Percentiles rank a stretch among this genome's conserved stretches.
phyloP scores from a whole-genome alignment of 2,113 vertebrate genomes.

The Tringa solitaria region DNA sequence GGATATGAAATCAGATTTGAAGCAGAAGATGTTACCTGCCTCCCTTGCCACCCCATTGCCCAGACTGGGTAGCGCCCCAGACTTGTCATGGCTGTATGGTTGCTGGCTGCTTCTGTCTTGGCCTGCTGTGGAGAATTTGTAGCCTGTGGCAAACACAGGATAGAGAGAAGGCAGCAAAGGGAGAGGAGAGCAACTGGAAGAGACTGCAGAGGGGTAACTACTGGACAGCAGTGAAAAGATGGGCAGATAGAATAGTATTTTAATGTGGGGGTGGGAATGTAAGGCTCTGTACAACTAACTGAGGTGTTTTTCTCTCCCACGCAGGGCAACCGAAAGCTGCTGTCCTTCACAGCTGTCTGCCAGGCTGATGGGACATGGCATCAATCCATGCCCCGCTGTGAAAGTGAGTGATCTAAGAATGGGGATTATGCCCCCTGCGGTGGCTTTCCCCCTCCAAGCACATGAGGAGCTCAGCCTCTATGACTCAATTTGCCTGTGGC shows the following conservation, averaged over 20 bases:
- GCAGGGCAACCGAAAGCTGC: slow-evolving; percentile 53
- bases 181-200: neutral
- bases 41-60: neutral
- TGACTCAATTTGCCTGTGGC: neutral
- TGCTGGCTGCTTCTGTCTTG: neutral
- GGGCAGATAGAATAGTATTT: neutral
- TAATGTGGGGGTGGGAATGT: neutral
- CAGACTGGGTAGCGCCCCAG: neutral
- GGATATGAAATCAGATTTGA: neutral
- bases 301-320: neutral
- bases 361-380: slow-evolving; percentile 80
- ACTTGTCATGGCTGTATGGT: neutral
- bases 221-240: neutral
- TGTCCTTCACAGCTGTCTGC: slow-evolving; percentile 75
- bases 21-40: neutral
- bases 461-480: neutral
- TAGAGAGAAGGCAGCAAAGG: neutral
- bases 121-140: neutral
- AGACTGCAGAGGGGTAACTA: neutral
- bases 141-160: neutral
- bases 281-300: neutral
- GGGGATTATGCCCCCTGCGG: neutral
- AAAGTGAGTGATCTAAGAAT: slow-evolving; percentile 67
- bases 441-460: neutral
- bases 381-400: slow-evolving; percentile 74